Evolutionary conservation across 2,113 vertebrate species (phyloP).

Genomic region (Potamarius usumacintae): DNA sequence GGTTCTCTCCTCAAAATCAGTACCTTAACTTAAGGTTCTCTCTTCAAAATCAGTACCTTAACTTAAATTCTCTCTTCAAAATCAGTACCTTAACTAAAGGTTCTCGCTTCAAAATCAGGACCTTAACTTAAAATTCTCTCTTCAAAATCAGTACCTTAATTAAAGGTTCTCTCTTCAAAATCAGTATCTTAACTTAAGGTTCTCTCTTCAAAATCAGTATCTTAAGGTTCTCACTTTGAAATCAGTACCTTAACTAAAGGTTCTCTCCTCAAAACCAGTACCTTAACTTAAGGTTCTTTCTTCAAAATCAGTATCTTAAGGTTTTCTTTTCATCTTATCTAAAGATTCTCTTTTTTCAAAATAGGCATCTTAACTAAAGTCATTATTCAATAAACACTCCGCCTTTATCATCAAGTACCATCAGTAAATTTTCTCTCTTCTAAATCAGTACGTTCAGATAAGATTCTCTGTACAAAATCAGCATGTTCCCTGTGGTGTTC

Average conservation of each 20-base stretch:
- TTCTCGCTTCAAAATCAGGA: background rate
- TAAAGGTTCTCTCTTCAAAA: background rate
- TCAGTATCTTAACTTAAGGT: background rate
- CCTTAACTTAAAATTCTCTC: background rate
- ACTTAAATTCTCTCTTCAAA: background rate
- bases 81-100: background rate
- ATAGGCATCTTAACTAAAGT: background rate
- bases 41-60: background rate
- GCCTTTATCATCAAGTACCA: background rate
- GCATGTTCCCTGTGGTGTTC: background rate
- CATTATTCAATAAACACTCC: background rate
- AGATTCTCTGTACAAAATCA: background rate
- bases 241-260: background rate
- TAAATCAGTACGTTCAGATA: background rate
- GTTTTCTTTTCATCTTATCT: too few relatives aligned
- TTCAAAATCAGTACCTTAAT: background rate
- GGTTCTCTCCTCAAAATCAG: background rate
- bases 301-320: background rate
- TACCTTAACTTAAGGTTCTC: background rate
- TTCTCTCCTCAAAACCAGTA: background rate
- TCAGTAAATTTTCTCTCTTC: background rate
- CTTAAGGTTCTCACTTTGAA: background rate
- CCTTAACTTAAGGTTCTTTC: background rate
- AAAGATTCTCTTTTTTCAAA: background rate
- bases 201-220: background rate